Conservation (phyloP, 2,797 vertebrate genomes). For the Brotula barbata region DNA sequence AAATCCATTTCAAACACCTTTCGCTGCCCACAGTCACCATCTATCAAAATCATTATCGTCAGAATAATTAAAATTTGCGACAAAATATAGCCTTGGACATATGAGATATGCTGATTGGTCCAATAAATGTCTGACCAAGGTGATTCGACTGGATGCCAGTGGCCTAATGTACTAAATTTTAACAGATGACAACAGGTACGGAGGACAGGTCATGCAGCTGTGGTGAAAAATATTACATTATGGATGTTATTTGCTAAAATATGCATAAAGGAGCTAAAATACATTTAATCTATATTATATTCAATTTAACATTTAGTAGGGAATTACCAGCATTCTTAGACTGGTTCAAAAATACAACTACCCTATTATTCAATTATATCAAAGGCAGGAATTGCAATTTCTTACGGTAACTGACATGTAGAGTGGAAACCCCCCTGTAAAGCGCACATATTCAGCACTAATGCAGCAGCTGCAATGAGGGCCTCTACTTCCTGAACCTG, state of each 20-base stretch:
- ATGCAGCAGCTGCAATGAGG: background rate
- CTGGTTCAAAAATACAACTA: background rate
- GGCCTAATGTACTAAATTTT: background rate
- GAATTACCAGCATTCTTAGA: no score
- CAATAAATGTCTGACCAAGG: slow-evolving; percentile 2
- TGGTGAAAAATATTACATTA: background rate
- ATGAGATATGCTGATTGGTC: slow-evolving; percentile 5
- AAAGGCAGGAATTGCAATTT: slow-evolving; percentile 18
- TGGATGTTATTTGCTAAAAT: no score
- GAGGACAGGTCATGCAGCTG: no score
- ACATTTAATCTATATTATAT: background rate
- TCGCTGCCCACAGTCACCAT: background rate
- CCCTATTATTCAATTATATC: slow-evolving; percentile 10
- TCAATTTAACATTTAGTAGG: no score
- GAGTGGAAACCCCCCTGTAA: no score
- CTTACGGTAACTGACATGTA: no score
- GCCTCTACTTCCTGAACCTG: background rate
- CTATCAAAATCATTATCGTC: background rate
- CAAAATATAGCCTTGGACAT: slow-evolving; percentile 3
- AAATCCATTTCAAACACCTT: slow-evolving; percentile 1
- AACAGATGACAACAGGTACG: background rate
- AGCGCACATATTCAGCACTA: background rate
- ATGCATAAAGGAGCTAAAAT: no score
- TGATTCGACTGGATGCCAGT: slow-evolving; percentile 1
- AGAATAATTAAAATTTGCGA: background rate